Conservation (phyloP, 2,888 invertebrate genomes). For the Amblyjoppa proteus region DNA sequence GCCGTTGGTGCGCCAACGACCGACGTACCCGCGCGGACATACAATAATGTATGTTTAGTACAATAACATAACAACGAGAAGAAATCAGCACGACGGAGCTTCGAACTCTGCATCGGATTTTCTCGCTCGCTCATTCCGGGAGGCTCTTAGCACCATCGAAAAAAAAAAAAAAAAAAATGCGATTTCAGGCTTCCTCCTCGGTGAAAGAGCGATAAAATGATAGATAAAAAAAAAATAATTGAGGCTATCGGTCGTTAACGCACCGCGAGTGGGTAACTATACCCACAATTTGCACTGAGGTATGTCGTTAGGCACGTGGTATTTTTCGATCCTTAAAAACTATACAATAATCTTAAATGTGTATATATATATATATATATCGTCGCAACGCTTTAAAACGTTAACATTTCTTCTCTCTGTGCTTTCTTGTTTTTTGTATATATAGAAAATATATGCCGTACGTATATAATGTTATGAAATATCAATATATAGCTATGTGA, state of each 20-base stretch:
- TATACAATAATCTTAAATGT: conserved; percentile 68
- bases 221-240: conserved; percentile 18
- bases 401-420: conserved; percentile 69
- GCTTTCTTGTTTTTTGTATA: conserved; percentile 29
- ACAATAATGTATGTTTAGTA: conserved; percentile 6
- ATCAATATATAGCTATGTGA: conserved; percentile 80
- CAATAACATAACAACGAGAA: conserved; percentile 8
- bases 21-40: conserved; percentile 32
- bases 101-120: conserved; percentile 2
- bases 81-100: conserved; percentile 32
- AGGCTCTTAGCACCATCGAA: conserved; percentile 49
- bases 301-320: conserved; percentile 81
- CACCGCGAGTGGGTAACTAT: conserved; percentile 76
- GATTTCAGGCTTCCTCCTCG: conserved; percentile 9
- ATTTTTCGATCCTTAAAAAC: conserved; percentile 53
- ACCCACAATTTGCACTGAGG: conserved; percentile 80
- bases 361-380: conserved; percentile 62
- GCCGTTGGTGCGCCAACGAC: conserved; percentile 52
- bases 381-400: conserved; percentile 60
- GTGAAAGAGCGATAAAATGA: conserved; percentile 31
- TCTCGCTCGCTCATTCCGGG: conserved; percentile 33
- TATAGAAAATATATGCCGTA: conserved; percentile 43
- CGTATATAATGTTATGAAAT: conserved; percentile 77
- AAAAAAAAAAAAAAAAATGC: neutral
- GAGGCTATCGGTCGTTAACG: conserved; percentile 70